phyloP scores from a whole-genome alignment of 1,140 invertebrate species.

The Papilio aristodemus region DNA sequence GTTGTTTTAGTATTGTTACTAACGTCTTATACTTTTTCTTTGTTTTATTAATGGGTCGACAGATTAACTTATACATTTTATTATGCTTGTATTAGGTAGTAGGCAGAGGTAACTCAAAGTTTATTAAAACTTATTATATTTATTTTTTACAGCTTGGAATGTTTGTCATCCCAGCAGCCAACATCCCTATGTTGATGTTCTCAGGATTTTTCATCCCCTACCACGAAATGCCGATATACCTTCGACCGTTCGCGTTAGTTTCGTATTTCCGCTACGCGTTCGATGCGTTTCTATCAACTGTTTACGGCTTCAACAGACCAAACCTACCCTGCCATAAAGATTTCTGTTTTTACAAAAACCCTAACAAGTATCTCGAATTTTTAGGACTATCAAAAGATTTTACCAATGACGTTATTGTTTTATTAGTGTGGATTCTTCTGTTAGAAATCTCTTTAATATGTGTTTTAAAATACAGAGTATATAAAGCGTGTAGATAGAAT shows the following conservation, averaged over 20 bases:
- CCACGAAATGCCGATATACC: constrained; percentile 86
- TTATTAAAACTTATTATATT: constrained; percentile 14
- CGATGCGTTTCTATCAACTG: constrained; percentile 87
- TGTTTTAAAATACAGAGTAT: constrained; percentile 64
- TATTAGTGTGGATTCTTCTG: constrained; percentile 83
- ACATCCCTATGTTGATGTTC: constrained; percentile 92
- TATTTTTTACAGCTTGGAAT: constrained; percentile 85
- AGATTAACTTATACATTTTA: too few relatives aligned
- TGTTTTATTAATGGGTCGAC: too few relatives aligned
- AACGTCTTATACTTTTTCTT: too few relatives aligned
- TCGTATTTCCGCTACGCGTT: constrained; percentile 92
- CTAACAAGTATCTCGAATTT: constrained; percentile 74
- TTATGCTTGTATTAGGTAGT: too few relatives aligned
- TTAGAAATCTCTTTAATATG: constrained; percentile 65
- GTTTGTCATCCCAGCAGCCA: constrained; percentile 89
- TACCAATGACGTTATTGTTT: constrained; percentile 86
- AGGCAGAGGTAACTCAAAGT: too few relatives aligned
- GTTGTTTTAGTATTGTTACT: too few relatives aligned
- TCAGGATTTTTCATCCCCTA: constrained; percentile 92
- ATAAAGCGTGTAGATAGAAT: constrained; percentile 63
- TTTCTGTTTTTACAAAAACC: constrained; percentile 76
- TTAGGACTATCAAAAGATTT: constrained; percentile 81
- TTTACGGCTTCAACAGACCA: constrained; percentile 86
- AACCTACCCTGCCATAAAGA: constrained; percentile 79
- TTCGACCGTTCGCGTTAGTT: constrained; percentile 85